A percentile compares a stretch with the other conserved stretches of the same genome.
These are phyloP conservation scores for Garra rufa DNA, from an alignment of 2,113 vertebrate genomes.

Conservation along the genomic window DNA sequence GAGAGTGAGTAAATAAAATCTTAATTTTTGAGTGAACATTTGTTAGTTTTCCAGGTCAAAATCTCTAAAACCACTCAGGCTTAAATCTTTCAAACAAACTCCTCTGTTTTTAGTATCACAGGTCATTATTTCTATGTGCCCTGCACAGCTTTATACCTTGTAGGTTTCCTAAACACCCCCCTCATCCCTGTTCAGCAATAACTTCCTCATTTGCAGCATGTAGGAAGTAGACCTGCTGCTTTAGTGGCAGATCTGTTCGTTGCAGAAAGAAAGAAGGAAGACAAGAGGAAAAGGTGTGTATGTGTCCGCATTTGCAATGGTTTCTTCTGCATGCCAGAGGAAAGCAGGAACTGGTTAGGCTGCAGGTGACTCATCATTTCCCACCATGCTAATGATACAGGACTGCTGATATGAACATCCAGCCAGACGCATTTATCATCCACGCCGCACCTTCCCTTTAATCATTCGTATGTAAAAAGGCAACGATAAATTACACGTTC, in stretches of 20 bases:
- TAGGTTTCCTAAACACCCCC: background rate
- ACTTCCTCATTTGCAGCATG: slow-evolving; percentile 6
- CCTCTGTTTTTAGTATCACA: background rate
- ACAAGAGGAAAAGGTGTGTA: slow-evolving; percentile 3
- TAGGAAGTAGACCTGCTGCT: slow-evolving; percentile 27
- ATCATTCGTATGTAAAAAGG: slow-evolving; percentile 54
- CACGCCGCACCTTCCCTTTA: slow-evolving; percentile 32
- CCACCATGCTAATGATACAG: slow-evolving; percentile 54
- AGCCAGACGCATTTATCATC: slow-evolving; percentile 47
- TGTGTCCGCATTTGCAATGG: background rate
- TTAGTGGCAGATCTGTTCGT: slow-evolving; percentile 5
- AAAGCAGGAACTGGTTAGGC: slow-evolving; percentile 4
- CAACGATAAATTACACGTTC: slow-evolving; percentile 51
- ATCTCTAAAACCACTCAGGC: background rate
- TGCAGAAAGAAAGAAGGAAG: background rate
- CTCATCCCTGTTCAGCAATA: background rate
- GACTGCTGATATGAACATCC: slow-evolving; percentile 47
- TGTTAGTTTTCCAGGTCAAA: background rate
- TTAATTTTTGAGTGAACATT: background rate
- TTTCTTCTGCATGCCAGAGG: background rate
- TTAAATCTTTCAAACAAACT: background rate
- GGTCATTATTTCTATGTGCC: slow-evolving; percentile 25
- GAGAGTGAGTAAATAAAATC: background rate
- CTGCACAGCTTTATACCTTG: slow-evolving; percentile 2
- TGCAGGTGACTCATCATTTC: slow-evolving; percentile 50